These are phyloP conservation scores for Hermetia illucens DNA, from an alignment of 1,140 invertebrate species.

Conservation along the genomic window DNA sequence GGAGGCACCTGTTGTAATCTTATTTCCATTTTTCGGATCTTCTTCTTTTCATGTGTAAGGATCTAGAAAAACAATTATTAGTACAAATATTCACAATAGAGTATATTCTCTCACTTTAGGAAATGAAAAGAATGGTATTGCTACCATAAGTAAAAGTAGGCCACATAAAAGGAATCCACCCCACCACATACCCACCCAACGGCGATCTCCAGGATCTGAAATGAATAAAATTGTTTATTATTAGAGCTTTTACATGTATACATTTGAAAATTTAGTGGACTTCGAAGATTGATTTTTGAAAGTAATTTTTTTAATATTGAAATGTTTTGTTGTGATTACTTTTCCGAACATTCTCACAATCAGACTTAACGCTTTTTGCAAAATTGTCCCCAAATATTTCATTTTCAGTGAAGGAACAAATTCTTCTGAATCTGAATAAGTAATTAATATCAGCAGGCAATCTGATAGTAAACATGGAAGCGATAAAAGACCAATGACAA, in stretches of 20 bases:
- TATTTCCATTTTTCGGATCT: conserved; percentile 63
- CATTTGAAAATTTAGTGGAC: background rate
- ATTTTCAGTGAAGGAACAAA: too few relatives aligned
- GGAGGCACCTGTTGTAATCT: conserved; percentile 17
- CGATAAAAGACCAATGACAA: too few relatives aligned
- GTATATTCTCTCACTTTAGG: conserved; percentile 69
- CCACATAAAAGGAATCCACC: conserved; percentile 77
- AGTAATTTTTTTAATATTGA: background rate
- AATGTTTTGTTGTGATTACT: too few relatives aligned
- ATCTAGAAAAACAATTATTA: conserved; percentile 14
- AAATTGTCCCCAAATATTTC: too few relatives aligned
- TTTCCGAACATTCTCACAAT: too few relatives aligned
- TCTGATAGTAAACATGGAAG: too few relatives aligned
- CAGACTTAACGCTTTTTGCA: too few relatives aligned
- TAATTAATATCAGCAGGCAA: too few relatives aligned
- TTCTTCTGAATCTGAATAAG: too few relatives aligned
- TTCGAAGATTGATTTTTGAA: background rate
- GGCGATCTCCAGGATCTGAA: conserved; percentile 60
- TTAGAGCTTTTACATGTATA: background rate
- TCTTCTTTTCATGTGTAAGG: conserved; percentile 63
- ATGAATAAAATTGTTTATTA: conserved; percentile 8
- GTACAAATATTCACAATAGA: conserved; percentile 4
- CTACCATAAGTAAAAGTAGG: conserved; percentile 61
- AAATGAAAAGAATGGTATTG: conserved; percentile 78
- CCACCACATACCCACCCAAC: conserved; percentile 95